Evolutionary conservation across 37 sponge, comb jelly and placozoan genomes (phyloP).

Genomic region (Cladorhizidae sp.): DNA sequence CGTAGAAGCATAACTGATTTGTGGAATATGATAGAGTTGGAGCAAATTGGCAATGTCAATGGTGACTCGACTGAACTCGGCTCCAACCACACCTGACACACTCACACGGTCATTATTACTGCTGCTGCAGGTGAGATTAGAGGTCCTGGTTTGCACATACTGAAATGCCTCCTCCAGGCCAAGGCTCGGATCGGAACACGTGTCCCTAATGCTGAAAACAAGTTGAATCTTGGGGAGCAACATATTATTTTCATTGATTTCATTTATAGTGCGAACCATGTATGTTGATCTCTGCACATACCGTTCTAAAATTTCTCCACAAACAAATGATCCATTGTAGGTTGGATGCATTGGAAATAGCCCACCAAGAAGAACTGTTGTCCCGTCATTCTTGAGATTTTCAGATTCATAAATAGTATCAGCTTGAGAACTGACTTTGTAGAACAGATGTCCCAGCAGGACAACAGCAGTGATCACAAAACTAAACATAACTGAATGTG

Average conservation of each 20-base stretch:
- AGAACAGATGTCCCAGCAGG: no score
- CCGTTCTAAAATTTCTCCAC: constrained; percentile 22
- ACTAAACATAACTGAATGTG: no score
- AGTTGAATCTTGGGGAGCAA: constrained; percentile 56
- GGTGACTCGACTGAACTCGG: constrained; percentile 56
- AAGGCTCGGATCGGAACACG: constrained; percentile 41
- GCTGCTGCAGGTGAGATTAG: not conserved
- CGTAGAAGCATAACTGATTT: constrained; percentile 77
- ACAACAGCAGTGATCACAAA: no score
- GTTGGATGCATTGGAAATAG: constrained; percentile 76
- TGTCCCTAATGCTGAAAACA: constrained; percentile 74
- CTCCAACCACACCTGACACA: constrained; percentile 74
- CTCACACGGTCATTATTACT: not conserved
- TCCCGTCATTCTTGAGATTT: not conserved
- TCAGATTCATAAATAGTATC: not conserved
- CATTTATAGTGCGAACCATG: constrained; percentile 66
- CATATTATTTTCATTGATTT: constrained; percentile 44
- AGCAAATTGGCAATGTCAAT: constrained; percentile 69
- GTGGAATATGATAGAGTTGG: constrained; percentile 71
- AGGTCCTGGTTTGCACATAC: constrained; percentile 19
- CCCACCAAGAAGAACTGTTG: constrained; percentile 60
- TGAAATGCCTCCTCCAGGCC: constrained; percentile 59
- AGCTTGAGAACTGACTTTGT: no score
- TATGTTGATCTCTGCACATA: constrained; percentile 60
- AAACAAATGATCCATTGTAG: not conserved